These are phyloP conservation scores for Metellina segmentata DNA, from an alignment of 2,888 invertebrate genomes.

Conservation along the genomic window DNA sequence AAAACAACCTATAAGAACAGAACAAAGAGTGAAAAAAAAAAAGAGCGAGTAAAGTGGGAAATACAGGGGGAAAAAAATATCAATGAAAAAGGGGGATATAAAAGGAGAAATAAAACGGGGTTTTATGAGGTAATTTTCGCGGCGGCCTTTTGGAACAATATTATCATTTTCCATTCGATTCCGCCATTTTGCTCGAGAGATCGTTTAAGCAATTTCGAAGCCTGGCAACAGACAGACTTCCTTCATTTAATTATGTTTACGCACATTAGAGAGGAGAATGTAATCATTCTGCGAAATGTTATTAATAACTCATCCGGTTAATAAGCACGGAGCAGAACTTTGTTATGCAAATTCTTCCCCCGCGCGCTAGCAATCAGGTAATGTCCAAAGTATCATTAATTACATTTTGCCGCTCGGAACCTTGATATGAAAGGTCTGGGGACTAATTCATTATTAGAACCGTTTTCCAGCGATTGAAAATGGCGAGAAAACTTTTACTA, in stretches of 20 bases:
- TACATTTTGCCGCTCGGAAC: constrained; percentile 54
- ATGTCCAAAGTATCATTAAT: constrained; percentile 75
- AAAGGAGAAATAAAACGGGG: not conserved
- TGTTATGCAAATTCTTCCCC: constrained; percentile 73
- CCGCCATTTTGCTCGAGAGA: constrained; percentile 61
- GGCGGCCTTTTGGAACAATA: constrained; percentile 47
- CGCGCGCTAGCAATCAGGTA: constrained; percentile 63
- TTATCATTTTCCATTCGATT: constrained; percentile 58
- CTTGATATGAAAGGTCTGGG: constrained; percentile 68
- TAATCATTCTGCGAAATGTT: constrained; percentile 75
- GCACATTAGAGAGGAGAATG: constrained; percentile 67
- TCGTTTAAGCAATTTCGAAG: constrained; percentile 70
- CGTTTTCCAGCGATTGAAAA: constrained; percentile 63
- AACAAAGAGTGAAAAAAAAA: not conserved
- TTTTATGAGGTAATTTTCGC: constrained; percentile 51
- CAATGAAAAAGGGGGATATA: not conserved
- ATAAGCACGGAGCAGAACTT: constrained; percentile 72
- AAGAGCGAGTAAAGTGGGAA: not conserved
- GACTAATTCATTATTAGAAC: constrained; percentile 71
- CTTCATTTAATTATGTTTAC: constrained; percentile 75
- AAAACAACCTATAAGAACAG: not conserved
- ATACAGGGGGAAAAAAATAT: not conserved
- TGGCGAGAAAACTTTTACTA: constrained; percentile 35
- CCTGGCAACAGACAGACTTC: constrained; percentile 62
- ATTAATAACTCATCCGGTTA: constrained; percentile 76